Evolutionary conservation across 2,888 invertebrate species (phyloP).

Genomic region (Litoditis marina): DNA sequence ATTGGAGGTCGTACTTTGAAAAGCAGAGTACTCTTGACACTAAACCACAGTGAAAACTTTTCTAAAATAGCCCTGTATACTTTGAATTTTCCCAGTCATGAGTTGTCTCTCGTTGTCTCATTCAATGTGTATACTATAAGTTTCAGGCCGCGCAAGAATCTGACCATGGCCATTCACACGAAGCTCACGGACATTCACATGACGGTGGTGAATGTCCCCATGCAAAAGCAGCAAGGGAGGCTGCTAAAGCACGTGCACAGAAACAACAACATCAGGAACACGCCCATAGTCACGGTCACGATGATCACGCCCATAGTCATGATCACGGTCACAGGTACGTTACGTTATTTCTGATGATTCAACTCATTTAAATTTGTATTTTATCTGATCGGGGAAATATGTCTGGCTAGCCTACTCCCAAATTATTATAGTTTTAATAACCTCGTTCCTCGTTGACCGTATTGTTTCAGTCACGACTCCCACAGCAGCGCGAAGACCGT

Average conservation of each 20-base stretch:
- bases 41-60: neutral
- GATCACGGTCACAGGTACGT: constrained; percentile 36
- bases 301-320: constrained; percentile 33
- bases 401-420: too few relatives aligned
- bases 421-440: neutral
- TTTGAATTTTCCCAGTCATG: too few relatives aligned
- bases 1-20: too few relatives aligned
- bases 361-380: neutral
- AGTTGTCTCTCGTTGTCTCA: too few relatives aligned
- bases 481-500: neutral
- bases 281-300: constrained; percentile 29
- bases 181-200: constrained; percentile 37
- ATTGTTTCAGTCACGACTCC: constrained; percentile 7
- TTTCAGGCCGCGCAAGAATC: too few relatives aligned
- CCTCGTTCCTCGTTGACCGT: neutral
- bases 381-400: neutral
- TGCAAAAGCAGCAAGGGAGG: constrained; percentile 11
- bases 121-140: too few relatives aligned
- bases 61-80: too few relatives aligned
- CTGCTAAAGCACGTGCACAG: constrained; percentile 11
- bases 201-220: constrained; percentile 36
- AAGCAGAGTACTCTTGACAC: neutral
- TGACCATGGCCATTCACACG: constrained; percentile 23
- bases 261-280: constrained; percentile 27
- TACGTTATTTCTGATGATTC: constrained; percentile 19